These are phyloP conservation scores for Whitmania pigra DNA, from an alignment of 1,140 invertebrate species.

Conservation along the genomic window DNA sequence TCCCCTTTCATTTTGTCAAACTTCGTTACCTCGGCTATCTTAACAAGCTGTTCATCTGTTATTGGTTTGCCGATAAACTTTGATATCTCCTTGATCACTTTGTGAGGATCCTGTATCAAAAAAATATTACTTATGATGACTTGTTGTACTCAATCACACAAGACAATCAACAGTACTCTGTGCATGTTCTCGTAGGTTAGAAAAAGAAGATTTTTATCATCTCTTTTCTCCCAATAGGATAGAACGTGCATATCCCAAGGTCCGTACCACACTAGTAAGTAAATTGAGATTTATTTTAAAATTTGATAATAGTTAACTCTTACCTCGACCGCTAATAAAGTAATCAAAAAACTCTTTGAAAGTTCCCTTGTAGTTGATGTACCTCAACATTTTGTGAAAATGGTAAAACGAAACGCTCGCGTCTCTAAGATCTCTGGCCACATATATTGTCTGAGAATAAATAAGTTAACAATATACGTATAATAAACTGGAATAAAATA, in stretches of 20 bases:
- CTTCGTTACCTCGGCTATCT: slow-evolving; percentile 59
- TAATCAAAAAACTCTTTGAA: slow-evolving; percentile 63
- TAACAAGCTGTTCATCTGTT: slow-evolving; percentile 51
- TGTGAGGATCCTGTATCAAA: slow-evolving; percentile 36
- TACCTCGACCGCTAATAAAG: slow-evolving; percentile 61
- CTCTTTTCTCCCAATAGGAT: slow-evolving; percentile 40
- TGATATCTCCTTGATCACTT: slow-evolving; percentile 50
- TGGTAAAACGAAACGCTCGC: slow-evolving; percentile 81
- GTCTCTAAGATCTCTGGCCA: slow-evolving; percentile 83
- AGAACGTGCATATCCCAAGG: slow-evolving; percentile 48
- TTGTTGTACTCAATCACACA: not conserved
- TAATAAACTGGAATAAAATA: not conserved
- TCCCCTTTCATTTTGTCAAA: slow-evolving; percentile 67
- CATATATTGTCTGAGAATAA: slow-evolving; percentile 64
- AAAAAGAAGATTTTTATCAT: slow-evolving; percentile 43
- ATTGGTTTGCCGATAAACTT: slow-evolving; percentile 58
- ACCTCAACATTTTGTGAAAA: slow-evolving; percentile 51
- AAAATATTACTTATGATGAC: not conserved
- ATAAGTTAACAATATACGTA: not conserved
- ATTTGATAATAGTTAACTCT: slow-evolving; percentile 25
- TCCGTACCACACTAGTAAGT: slow-evolving; percentile 41
- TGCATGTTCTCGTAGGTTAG: slow-evolving; percentile 48
- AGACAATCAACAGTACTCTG: slow-evolving; percentile 24
- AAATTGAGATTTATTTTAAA: not conserved
- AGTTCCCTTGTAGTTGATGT: slow-evolving; percentile 53